These are phyloP conservation scores for Lepidurus arcticus DNA, from an alignment of 1,140 invertebrate genomes.

Conservation along the genomic window DNA sequence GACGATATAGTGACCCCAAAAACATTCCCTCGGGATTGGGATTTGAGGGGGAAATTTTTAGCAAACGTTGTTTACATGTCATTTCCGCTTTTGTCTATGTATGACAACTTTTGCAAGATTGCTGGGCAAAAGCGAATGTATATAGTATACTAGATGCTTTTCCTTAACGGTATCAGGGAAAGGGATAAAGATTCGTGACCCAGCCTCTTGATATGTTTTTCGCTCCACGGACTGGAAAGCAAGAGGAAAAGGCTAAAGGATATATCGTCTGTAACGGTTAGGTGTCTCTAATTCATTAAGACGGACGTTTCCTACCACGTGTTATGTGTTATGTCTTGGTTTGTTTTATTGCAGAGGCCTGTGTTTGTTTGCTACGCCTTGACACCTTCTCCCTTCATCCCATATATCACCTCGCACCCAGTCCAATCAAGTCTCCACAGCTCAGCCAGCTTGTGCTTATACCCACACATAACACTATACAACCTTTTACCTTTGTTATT, in stretches of 20 bases:
- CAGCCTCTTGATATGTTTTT: not conserved
- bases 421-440: conserved; percentile 3
- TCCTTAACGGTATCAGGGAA: too few relatives aligned
- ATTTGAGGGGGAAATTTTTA: not conserved
- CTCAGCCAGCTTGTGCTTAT: not conserved
- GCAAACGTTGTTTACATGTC: not conserved
- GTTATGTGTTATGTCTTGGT: conserved; percentile 1
- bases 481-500: not conserved
- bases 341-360: conserved; percentile 21
- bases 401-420: conserved; percentile 5
- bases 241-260: not conserved
- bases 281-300: conserved; percentile 1
- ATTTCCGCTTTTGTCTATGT: too few relatives aligned
- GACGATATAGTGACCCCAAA: not conserved
- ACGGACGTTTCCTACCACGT: not conserved
- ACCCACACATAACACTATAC: not conserved
- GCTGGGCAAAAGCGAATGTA: too few relatives aligned
- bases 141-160: too few relatives aligned
- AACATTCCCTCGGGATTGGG: not conserved
- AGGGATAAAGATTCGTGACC: not conserved
- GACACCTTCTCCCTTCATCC: conserved; percentile 20
- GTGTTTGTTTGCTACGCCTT: conserved; percentile 15
- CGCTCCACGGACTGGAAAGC: not conserved
- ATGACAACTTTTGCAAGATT: too few relatives aligned
- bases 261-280: conserved; percentile 10